Evolutionary conservation across 1,140 invertebrate species (phyloP).

Genomic region (Pseudoatta argentina): DNA sequence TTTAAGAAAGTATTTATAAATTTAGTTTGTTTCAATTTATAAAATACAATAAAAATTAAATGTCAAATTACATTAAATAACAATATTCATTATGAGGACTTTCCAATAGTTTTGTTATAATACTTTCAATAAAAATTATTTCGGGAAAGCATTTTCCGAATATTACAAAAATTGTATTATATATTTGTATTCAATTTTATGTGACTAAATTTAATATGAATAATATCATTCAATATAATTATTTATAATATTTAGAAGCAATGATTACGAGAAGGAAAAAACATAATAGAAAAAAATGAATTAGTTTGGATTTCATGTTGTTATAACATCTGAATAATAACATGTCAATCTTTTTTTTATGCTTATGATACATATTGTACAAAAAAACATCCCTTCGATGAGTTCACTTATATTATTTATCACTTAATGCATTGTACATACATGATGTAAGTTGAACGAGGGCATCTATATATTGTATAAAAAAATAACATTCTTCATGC

Average conservation of each 20-base stretch:
- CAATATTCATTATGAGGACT: slow-evolving; percentile 11
- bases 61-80: not conserved
- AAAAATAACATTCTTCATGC: slow-evolving; percentile 25
- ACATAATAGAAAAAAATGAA: slow-evolving; percentile 4
- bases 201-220: slow-evolving; percentile 2
- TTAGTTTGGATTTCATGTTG: slow-evolving; percentile 56
- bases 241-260: not conserved
- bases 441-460: slow-evolving; percentile 69
- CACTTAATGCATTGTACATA: slow-evolving; percentile 71
- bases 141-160: not conserved
- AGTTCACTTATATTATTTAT: slow-evolving; percentile 72
- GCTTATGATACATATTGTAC: slow-evolving; percentile 80
- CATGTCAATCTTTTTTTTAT: slow-evolving; percentile 66
- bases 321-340: slow-evolving; percentile 72
- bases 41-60: not conserved
- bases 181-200: not conserved
- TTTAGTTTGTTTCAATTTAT: not conserved
- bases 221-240: not conserved
- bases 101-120: not conserved
- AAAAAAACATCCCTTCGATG: slow-evolving; percentile 78
- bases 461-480: slow-evolving; percentile 67
- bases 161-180: slow-evolving; percentile 1
- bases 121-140: not conserved
- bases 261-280: slow-evolving; percentile 25
- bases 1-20: slow-evolving; percentile 24